Base-by-base conservation (phyloP, 1,140 invertebrate species). In the Drosophila baimaii region DNA sequence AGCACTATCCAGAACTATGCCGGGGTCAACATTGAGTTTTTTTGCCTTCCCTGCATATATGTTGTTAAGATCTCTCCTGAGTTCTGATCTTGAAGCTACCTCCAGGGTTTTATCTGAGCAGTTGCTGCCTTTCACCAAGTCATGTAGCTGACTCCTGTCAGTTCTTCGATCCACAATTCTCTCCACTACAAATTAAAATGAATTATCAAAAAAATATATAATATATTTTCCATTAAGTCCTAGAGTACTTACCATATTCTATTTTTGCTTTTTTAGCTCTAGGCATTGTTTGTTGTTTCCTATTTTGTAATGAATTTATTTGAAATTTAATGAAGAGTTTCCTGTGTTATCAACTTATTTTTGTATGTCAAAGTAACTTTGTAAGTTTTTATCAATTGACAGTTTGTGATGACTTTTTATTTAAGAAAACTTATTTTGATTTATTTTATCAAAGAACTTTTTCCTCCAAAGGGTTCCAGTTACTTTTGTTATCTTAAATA, bases 21-120 rank as follows among this genome's bases (percentile, higher is more conserved):
- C 7, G 0, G 72, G 43, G 9, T 81, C 59, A 37, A 81, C 4
- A 33, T 77, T 81, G 4, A 81, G 17, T 25, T 61, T 54, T 12
- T 81, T 81, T 3, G 79, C 61, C 13, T 77, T 72, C 0, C 0
- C 23, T 17, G 37, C 37, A 19, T 81, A 81, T 3, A 37, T 0
- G 1, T n/a, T 29, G 44, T 80, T 80, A 0, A 39, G 19, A n/a
- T n/a, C n/a, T n/a, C n/a, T n/a, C n/a, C n/a, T n/a, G n/a, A n/a
- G n/a, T n/a, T n/a, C n/a, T n/a, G n/a, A n/a, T n/a, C n/a, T n/a
- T n/a, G n/a, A n/a, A 0, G 13, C 56, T 5, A 25, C 10, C 44
- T 81, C 78, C 72, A 72, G 81, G 4, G 78, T 81, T 39, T 72
- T 72, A 13, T 77, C 65, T 2, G 23, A 2, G 4, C 23, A 77